phyloP scores from a whole-genome alignment of 2,888 invertebrate genomes.

The Dolomedes plantarius region DNA sequence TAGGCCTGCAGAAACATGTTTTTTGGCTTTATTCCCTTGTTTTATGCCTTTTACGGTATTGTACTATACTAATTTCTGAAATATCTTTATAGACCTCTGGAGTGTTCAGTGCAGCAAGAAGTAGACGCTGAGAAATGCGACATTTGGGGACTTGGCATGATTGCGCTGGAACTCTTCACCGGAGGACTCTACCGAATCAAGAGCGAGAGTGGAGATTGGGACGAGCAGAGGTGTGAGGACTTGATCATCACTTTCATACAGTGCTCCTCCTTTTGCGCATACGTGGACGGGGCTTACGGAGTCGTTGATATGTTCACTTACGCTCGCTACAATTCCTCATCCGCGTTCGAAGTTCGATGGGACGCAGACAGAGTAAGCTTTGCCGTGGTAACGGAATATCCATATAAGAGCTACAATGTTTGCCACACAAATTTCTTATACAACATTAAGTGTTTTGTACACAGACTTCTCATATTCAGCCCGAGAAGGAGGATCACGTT shows the following conservation, averaged over 20 bases:
- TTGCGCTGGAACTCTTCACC: conserved; percentile 6
- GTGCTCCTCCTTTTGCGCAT: neutral
- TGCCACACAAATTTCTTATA: neutral
- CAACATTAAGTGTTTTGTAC: neutral
- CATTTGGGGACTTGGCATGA: conserved; percentile 11
- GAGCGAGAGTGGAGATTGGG: neutral
- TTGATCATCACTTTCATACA: neutral
- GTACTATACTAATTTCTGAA: too few species aligned
- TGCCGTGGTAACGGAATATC: neutral
- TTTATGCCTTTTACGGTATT: too few species aligned
- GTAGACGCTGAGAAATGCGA: conserved; percentile 17
- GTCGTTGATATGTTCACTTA: neutral
- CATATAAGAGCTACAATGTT: neutral
- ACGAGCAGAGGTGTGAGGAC: neutral
- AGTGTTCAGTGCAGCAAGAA: neutral
- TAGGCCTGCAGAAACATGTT: too few species aligned
- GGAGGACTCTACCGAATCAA: neutral
- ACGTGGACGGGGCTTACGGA: neutral
- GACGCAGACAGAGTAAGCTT: neutral
- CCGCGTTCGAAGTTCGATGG: neutral
- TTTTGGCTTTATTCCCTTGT: too few species aligned
- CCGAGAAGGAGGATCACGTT: neutral
- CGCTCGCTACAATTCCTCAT: neutral
- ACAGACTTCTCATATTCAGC: neutral
- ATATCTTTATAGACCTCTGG: neutral